A percentile compares a stretch with the other conserved stretches of the same genome.
Conservation (phyloP, 2,797 vertebrate genomes). For the Spea hammondii region DNA sequence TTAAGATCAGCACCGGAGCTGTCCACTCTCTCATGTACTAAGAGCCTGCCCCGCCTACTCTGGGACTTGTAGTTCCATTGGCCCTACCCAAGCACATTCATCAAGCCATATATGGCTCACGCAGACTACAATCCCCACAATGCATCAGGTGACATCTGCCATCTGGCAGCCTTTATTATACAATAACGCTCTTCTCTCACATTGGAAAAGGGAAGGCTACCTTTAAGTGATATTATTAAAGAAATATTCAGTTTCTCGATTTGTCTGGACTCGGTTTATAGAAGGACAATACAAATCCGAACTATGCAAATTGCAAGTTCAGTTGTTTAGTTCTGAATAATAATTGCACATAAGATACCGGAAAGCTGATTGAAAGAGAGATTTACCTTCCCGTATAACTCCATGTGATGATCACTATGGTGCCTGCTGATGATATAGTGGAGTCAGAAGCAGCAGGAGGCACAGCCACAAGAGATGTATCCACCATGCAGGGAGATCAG, state of each 20-base stretch:
- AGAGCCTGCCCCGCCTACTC: slow-evolving; percentile 3
- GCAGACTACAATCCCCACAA: slow-evolving; percentile 46
- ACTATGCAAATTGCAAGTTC: no score
- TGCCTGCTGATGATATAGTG: not conserved
- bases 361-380: not conserved
- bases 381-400: slow-evolving; percentile 45
- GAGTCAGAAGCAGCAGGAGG: no score
- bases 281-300: no score
- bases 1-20: slow-evolving; percentile 45
- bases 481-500: slow-evolving; percentile 6
- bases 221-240: not conserved
- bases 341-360: not conserved
- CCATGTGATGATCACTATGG: slow-evolving; percentile 11
- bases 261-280: no score
- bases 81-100: no score
- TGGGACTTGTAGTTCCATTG: slow-evolving; percentile 37
- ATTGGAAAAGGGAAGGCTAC: slow-evolving; percentile 25
- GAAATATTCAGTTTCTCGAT: no score
- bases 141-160: slow-evolving; percentile 23
- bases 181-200: slow-evolving; percentile 3
- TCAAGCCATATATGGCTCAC: not conserved
- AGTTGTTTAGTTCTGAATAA: no score
- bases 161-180: slow-evolving; percentile 28
- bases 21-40: slow-evolving; percentile 38
- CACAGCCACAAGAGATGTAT: no score